Base-by-base conservation (phyloP, 2,888 invertebrate species). In the Hetaerina titia region DNA sequence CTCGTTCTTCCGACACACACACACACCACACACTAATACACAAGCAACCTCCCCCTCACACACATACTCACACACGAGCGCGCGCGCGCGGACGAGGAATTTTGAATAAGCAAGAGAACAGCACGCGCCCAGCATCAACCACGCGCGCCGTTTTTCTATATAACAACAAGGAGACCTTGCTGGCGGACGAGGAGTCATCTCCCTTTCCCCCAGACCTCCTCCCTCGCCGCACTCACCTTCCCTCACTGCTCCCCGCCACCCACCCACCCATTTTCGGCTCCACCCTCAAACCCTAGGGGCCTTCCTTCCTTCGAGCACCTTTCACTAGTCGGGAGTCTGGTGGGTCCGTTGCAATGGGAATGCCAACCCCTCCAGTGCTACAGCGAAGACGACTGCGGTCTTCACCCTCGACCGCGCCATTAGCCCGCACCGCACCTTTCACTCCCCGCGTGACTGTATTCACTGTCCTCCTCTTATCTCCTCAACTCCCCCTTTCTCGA, bases 41-140 rank as follows among this genome's bases (percentile, higher is more conserved):
- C 89, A 56, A 8, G 19, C 45, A 45, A 9, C 90, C 60, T 17
- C 64, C 90, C 31, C 90, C 90, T 6, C 45, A n/a, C 63, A 81
- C 81, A 31, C n/a, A 2, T 60, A 4, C 11, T 1, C 17, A n/a
- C 69, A 81, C 81, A 9, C 60, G 13, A 17, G 13, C 81, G 31
- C 81, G n/a, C n/a, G n/a, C 8, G 81, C 9, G 25, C 25, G 13
- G 25, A 81, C 31, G 81, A 81, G 25, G 81, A 81, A 81, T 81
- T 11, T 31, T 31, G 81, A 81, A 11, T 15, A 15, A 81, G 81
- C 25, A 81, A 81, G 81, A 31, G 81, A 25, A 2, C 25, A 81
- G 81, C 81, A 81, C 81, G 81, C 81, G 81, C 81, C 81, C 31
- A 13, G 81, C 81, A 81, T 81, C 81, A 81, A 81, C 31, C 81